These are phyloP conservation scores for Sogatella furcifera DNA, from an alignment of 1,140 invertebrate species.

Conservation along the genomic window DNA sequence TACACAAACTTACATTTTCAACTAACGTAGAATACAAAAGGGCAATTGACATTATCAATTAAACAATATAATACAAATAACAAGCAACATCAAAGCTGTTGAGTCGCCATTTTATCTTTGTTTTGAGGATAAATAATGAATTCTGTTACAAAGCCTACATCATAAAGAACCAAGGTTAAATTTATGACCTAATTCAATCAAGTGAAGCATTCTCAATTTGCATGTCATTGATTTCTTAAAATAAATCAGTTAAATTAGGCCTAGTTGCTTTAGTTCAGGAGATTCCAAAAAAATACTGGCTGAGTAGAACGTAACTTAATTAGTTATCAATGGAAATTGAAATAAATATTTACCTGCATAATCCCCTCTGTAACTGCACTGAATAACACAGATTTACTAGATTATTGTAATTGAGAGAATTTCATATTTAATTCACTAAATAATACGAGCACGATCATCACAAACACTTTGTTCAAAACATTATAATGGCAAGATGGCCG, in stretches of 20 bases:
- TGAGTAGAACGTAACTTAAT: not conserved
- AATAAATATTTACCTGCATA: not conserved
- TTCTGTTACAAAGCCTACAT: too few relatives aligned
- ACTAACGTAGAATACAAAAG: too few relatives aligned
- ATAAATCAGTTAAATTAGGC: not conserved
- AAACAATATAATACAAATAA: too few relatives aligned
- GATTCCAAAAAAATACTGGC: not conserved
- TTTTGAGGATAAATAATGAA: too few relatives aligned
- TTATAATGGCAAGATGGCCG: conserved; percentile 23
- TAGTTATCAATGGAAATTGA: not conserved
- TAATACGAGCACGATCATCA: conserved; percentile 4
- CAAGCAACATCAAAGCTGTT: too few relatives aligned
- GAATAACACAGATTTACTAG: not conserved
- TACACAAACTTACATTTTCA: too few relatives aligned
- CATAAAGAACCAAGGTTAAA: too few relatives aligned
- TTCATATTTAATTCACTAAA: not conserved
- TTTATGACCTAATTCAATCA: not conserved
- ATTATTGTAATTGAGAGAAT: not conserved
- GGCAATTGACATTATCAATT: too few relatives aligned
- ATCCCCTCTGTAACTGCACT: not conserved
- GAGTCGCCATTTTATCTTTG: too few relatives aligned
- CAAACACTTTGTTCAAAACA: conserved; percentile 15
- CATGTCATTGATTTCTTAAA: not conserved
- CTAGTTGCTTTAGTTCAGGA: not conserved
- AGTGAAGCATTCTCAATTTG: not conserved